Percentiles rank a stretch among this genome's conserved stretches.
phyloP scores from a whole-genome alignment of 2,888 invertebrate genomes.

The Bruchidius siliquastri region DNA sequence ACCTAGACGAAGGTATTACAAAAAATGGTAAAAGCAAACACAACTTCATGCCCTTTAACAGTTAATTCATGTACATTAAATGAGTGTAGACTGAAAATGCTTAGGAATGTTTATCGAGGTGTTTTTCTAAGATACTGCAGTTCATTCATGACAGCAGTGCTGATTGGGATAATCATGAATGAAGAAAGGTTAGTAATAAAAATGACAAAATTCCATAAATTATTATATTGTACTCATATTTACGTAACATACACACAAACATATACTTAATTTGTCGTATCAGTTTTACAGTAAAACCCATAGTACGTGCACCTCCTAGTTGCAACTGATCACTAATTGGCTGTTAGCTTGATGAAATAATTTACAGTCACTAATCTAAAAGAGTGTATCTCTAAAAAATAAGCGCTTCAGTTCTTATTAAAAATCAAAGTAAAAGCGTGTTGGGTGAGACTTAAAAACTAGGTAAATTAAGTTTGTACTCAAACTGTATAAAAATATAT shows the following conservation, averaged over 20 bases:
- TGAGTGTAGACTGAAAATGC: too few relatives aligned
- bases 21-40: too few relatives aligned
- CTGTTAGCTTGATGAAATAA: conserved; percentile 23
- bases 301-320: conserved; percentile 9
- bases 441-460: conserved; percentile 15
- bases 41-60: too few relatives aligned
- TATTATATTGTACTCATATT: conserved; percentile 23
- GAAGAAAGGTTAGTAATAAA: conserved; percentile 3
- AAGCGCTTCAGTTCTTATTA: conserved; percentile 20
- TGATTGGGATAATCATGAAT: too few relatives aligned
- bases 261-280: conserved; percentile 20
- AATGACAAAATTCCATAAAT: conserved; percentile 18
- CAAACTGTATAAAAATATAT: conserved; percentile 24
- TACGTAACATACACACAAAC: conserved; percentile 25
- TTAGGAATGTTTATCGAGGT: too few relatives aligned
- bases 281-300: conserved; percentile 19
- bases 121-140: too few relatives aligned
- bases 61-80: too few relatives aligned
- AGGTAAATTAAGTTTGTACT: conserved; percentile 21
- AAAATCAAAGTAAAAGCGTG: conserved; percentile 16
- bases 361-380: conserved; percentile 26
- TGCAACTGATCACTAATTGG: conserved; percentile 14
- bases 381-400: conserved; percentile 14
- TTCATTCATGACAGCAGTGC: too few relatives aligned
- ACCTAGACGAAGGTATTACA: too few relatives aligned